Conservation (phyloP, 2,797 vertebrate genomes). For the Alfaro cultratus region DNA sequence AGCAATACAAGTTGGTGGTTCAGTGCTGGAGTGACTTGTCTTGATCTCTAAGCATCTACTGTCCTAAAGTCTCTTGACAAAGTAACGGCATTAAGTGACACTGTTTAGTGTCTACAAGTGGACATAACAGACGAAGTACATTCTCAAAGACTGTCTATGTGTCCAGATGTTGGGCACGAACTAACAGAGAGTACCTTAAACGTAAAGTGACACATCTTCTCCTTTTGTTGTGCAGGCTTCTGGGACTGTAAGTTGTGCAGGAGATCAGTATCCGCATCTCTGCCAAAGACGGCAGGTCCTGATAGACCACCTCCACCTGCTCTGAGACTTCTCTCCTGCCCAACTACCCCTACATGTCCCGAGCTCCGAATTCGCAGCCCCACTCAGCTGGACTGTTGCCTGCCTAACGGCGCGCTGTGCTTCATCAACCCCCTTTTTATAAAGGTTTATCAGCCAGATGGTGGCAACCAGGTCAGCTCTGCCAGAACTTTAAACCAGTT, state of each 20-base stretch:
- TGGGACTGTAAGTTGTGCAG: conserved; percentile 86
- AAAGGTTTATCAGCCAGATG: conserved; percentile 83
- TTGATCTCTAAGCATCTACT: neutral
- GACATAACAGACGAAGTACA: neutral
- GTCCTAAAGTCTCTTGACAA: neutral
- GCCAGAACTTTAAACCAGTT: neutral
- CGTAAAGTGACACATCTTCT: neutral
- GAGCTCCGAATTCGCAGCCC: conserved; percentile 87
- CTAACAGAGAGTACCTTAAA: neutral
- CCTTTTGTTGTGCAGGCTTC: conserved; percentile 80
- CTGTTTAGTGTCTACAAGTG: neutral
- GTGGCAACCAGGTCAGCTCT: neutral
- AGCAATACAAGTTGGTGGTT: neutral
- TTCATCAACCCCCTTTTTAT: conserved; percentile 97
- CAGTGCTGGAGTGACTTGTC: neutral
- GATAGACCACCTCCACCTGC: conserved; percentile 49
- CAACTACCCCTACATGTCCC: conserved; percentile 66
- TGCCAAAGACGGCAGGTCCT: conserved; percentile 46
- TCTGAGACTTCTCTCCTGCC: conserved; percentile 55
- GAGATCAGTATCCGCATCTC: conserved; percentile 33
- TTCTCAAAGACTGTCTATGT: neutral
- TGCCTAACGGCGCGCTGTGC: conserved; percentile 92
- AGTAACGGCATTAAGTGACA: neutral
- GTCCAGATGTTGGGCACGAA: neutral
- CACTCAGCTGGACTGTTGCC: conserved; percentile 90